phyloP scores from a whole-genome alignment of 1,140 invertebrate species.

The Euschistus heros region DNA sequence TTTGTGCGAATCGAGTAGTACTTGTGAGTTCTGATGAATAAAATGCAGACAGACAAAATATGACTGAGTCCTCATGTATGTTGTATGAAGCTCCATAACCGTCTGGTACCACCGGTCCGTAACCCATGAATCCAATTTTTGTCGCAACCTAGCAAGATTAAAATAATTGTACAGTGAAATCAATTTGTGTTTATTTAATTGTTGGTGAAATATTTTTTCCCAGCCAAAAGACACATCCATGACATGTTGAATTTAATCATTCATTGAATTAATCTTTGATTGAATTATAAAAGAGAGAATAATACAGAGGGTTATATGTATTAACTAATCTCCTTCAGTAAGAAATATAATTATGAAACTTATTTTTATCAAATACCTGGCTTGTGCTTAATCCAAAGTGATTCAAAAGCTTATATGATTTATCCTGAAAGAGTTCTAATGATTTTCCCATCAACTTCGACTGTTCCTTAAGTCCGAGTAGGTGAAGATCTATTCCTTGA shows the following conservation, averaged over 20 bases:
- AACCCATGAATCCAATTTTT: slow-evolving; percentile 81
- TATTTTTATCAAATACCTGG: too few relatives aligned
- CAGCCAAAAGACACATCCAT: too few relatives aligned
- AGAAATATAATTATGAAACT: too few relatives aligned
- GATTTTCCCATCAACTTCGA: slow-evolving; percentile 54
- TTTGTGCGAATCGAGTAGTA: slow-evolving; percentile 68
- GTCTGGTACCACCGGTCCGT: slow-evolving; percentile 93
- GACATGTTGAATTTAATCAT: too few relatives aligned
- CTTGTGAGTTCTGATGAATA: slow-evolving; percentile 71
- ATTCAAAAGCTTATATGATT: slow-evolving; percentile 70
- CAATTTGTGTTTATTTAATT: too few relatives aligned
- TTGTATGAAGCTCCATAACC: slow-evolving; percentile 98
- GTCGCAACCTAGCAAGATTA: slow-evolving; percentile 57
- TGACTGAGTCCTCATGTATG: slow-evolving; percentile 67
- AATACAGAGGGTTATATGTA: too few relatives aligned
- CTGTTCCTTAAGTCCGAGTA: slow-evolving; percentile 80
- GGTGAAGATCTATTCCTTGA: slow-evolving; percentile 90
- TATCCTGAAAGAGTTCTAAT: slow-evolving; percentile 66
- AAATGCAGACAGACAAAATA: slow-evolving; percentile 88
- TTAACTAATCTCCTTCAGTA: too few relatives aligned
- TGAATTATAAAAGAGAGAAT: too few relatives aligned
- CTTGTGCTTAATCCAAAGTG: slow-evolving; percentile 93
- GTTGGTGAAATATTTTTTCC: too few relatives aligned
- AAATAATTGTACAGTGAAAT: too few relatives aligned
- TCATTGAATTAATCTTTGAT: too few relatives aligned